Percentiles rank a stretch among this genome's conserved stretches.
phyloP scores from a whole-genome alignment of 2,113 vertebrate species.

The Tichodroma muraria region DNA sequence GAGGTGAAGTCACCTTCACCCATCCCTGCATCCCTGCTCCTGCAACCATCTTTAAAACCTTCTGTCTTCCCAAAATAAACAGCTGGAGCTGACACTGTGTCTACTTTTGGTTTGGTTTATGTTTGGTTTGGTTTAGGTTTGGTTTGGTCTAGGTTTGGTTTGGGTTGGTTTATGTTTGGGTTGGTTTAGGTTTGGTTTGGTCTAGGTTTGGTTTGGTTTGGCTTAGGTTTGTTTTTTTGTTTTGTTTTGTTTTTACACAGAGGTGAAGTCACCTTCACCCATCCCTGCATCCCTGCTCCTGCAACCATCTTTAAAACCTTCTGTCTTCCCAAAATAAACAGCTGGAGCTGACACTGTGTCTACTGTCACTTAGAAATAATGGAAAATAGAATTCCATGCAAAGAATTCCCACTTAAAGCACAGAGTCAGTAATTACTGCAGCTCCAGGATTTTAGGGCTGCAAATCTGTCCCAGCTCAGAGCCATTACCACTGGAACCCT shows the following conservation, averaged over 20 bases:
- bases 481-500: slow-evolving; percentile 21
- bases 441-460: background rate
- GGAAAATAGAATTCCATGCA: background rate
- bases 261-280: background rate
- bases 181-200: background rate
- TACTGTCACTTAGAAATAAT: background rate
- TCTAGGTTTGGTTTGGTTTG: background rate
- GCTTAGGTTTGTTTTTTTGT: too few relatives aligned
- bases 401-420: background rate
- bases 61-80: background rate
- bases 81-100: background rate
- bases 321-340: background rate
- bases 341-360: background rate
- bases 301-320: background rate
- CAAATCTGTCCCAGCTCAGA: slow-evolving; percentile 32
- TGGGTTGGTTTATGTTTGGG: too few relatives aligned
- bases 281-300: background rate
- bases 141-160: too few relatives aligned
- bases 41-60: background rate
- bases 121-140: background rate
- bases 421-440: background rate
- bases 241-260: background rate
- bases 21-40: background rate
- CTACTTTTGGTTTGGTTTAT: background rate
- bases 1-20: background rate